phyloP scores from a whole-genome alignment of 2,888 invertebrate genomes.

The Caenorhabditis plicata region DNA sequence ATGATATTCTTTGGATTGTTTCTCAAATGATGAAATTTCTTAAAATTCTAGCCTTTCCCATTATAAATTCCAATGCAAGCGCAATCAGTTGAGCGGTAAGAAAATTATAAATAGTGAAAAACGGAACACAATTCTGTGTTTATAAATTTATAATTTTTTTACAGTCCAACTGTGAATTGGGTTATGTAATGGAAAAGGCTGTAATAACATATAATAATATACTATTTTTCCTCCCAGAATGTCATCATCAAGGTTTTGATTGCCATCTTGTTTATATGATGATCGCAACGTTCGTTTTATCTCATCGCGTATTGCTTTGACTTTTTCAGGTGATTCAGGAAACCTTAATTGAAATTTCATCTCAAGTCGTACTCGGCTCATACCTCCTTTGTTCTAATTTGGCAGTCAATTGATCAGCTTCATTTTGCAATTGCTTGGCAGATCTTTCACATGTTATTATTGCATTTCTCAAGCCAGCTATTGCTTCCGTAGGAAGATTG shows the following conservation, averaged over 20 bases:
- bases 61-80: no score
- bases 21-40: conserved; percentile 11
- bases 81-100: no score
- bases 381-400: conserved; percentile 45
- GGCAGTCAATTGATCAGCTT: conserved; percentile 55
- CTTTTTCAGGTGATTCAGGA: conserved; percentile 49
- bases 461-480: conserved; percentile 37
- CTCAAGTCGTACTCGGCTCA: no score
- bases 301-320: conserved; percentile 44
- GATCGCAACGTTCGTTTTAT: conserved; percentile 37
- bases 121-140: no score
- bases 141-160: no score
- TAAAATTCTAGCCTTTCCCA: no score
- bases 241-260: conserved; percentile 33
- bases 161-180: no score
- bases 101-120: no score
- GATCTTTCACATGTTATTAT: conserved; percentile 33
- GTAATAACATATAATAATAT: no score
- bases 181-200: no score
- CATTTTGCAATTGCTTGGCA: conserved; percentile 58
- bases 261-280: conserved; percentile 27
- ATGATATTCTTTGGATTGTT: conserved; percentile 44
- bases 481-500: conserved; percentile 38
- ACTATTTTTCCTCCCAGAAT: conserved; percentile 38
- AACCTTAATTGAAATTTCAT: no score